phyloP scores from a whole-genome alignment of 2,113 vertebrate genomes.

The Nibea coibor region DNA sequence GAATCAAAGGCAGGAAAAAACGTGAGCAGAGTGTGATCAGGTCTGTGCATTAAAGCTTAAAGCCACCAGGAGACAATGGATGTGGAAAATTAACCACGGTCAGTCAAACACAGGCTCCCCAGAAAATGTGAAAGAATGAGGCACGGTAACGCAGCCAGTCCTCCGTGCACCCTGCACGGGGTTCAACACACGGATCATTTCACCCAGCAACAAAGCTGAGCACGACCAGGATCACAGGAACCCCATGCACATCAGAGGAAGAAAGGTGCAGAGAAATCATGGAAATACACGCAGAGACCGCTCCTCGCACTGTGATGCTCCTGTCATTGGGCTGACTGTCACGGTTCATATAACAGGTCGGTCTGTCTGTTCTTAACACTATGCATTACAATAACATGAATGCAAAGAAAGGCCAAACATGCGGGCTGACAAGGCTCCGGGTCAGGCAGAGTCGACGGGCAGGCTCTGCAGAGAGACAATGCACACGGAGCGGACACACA shows the following conservation, averaged over 20 bases:
- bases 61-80: background rate
- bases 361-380: background rate
- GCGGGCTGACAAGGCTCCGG: background rate
- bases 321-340: conserved; percentile 52
- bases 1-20: conserved; percentile 22
- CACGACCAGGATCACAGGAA: conserved; percentile 15
- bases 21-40: background rate
- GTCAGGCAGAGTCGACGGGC: background rate
- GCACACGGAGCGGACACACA: conserved; percentile 26
- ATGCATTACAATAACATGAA: background rate
- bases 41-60: conserved; percentile 3
- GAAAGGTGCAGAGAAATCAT: background rate
- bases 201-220: conserved; percentile 73
- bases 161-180: conserved; percentile 64
- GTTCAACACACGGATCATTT: conserved; percentile 69
- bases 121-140: conserved; percentile 78
- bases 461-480: conserved; percentile 46
- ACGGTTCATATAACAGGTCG: conserved; percentile 37
- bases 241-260: background rate
- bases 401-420: background rate
- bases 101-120: conserved; percentile 39
- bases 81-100: background rate
- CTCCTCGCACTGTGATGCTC: conserved; percentile 4
- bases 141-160: conserved; percentile 56
- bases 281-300: background rate